phyloP scores from a whole-genome alignment of 2,797 vertebrate genomes.

The Amblyopsis hoosieri region DNA sequence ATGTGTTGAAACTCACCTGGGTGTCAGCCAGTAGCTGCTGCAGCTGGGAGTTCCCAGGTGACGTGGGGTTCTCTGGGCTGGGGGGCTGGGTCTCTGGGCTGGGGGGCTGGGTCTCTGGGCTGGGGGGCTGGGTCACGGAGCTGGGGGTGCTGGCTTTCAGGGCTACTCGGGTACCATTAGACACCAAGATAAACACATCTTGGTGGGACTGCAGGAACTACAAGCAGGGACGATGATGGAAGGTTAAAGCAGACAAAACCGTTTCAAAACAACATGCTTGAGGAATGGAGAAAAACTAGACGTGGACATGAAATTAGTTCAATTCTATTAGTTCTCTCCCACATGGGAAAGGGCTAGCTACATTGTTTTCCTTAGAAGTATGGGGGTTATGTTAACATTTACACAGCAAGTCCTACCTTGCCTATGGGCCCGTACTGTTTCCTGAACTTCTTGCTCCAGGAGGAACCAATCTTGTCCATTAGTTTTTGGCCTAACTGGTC shows the following conservation, averaged over 20 bases:
- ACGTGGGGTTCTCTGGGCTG: slow-evolving; percentile 17
- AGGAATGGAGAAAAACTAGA: too few relatives aligned
- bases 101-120: slow-evolving; percentile 23
- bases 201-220: slow-evolving; percentile 90
- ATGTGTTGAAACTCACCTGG: too few relatives aligned
- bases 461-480: slow-evolving; percentile 84
- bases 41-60: slow-evolving; percentile 19
- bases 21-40: slow-evolving; percentile 2
- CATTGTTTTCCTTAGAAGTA: background rate
- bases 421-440: slow-evolving; percentile 86
- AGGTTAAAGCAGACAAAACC: background rate
- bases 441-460: slow-evolving; percentile 93
- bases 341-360: background rate
- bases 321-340: too few relatives aligned
- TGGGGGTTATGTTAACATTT: too few relatives aligned
- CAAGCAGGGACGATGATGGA: slow-evolving; percentile 11
- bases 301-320: background rate
- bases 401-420: slow-evolving; percentile 78
- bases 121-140: slow-evolving; percentile 40
- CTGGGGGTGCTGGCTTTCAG: slow-evolving; percentile 72
- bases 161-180: slow-evolving; percentile 80
- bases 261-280: slow-evolving; percentile 6
- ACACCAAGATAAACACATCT: slow-evolving; percentile 85
- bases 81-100: slow-evolving; percentile 20
- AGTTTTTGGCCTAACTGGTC: slow-evolving; percentile 93